A percentile compares a stretch with the other conserved stretches of the same genome.
Conservation (phyloP, 1,140 invertebrate species). For the Drosophila malerkotliana region DNA sequence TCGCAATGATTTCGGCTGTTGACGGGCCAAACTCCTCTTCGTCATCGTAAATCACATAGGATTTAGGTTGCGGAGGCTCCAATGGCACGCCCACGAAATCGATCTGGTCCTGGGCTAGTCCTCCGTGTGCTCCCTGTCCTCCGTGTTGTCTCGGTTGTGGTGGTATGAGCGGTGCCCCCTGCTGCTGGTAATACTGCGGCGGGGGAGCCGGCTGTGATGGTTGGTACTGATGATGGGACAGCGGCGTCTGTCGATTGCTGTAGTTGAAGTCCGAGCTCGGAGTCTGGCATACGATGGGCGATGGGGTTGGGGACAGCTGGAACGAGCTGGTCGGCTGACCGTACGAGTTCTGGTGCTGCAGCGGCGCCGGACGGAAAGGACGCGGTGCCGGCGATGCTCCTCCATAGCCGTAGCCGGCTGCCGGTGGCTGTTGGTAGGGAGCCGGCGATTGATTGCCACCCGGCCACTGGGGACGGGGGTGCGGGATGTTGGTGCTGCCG, state of each 20-base stretch:
- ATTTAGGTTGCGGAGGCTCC: conserved; percentile 87
- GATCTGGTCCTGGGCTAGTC: conserved; percentile 68
- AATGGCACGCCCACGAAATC: conserved; percentile 87
- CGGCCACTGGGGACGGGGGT: conserved; percentile 88
- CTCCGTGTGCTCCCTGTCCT: conserved; percentile 46
- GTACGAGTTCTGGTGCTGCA: conserved; percentile 78
- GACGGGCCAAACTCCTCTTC: conserved; percentile 90
- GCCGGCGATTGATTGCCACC: conserved; percentile 84
- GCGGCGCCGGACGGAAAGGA: conserved; percentile 62
- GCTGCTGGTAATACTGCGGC: conserved; percentile 58
- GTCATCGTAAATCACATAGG: conserved; percentile 86
- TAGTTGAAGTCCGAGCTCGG: conserved; percentile 78
- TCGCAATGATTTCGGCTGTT: conserved; percentile 95
- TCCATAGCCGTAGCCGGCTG: conserved; percentile 18
- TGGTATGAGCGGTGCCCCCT: conserved; percentile 59
- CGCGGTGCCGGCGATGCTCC: conserved; percentile 47
- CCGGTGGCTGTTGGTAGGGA: conserved; percentile 54
- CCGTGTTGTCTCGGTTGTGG: conserved; percentile 75
- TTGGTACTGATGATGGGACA: conserved; percentile 60
- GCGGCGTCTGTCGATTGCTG: conserved; percentile 78
- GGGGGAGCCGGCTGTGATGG: conserved; percentile 54
- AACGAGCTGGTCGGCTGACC: conserved; percentile 79
- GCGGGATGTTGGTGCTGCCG: conserved; percentile 84
- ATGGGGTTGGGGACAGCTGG: conserved; percentile 80
- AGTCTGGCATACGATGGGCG: conserved; percentile 81